These are phyloP conservation scores for Erythrolamprus reginae DNA, from an alignment of 2,113 vertebrate species.

Conservation along the genomic window DNA sequence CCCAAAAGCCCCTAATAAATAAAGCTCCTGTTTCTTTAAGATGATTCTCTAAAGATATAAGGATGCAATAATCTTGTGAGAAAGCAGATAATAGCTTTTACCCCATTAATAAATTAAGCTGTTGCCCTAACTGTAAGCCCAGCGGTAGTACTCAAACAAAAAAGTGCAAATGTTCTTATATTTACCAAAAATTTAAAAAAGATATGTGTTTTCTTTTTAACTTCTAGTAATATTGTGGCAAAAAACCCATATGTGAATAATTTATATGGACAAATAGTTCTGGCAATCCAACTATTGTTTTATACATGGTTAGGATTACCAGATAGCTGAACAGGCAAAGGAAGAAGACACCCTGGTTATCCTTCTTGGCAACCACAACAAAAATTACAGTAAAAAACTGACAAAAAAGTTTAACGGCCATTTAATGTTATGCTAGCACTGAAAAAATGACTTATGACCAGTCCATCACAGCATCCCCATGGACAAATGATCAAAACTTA, in stretches of 20 bases:
- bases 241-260: constrained; percentile 10
- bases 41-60: not conserved
- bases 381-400: not conserved
- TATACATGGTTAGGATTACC: not conserved
- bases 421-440: not conserved
- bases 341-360: not conserved
- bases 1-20: not conserved
- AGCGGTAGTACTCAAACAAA: not conserved
- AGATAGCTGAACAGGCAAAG: not conserved
- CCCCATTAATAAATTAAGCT: not conserved
- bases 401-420: not conserved
- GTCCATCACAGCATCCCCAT: not conserved
- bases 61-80: not conserved
- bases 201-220: not conserved
- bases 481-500: not conserved
- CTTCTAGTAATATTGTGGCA: not conserved
- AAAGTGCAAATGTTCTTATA: not conserved
- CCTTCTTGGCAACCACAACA: not conserved
- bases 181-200: not conserved
- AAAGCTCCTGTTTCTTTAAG: not conserved
- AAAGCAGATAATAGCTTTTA: not conserved
- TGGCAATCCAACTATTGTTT: not conserved
- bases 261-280: not conserved
- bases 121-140: not conserved
- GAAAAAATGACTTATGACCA: not conserved